These are phyloP conservation scores for Stegophylla sp. DNA, from an alignment of 2,888 invertebrate genomes.

Conservation along the genomic window DNA sequence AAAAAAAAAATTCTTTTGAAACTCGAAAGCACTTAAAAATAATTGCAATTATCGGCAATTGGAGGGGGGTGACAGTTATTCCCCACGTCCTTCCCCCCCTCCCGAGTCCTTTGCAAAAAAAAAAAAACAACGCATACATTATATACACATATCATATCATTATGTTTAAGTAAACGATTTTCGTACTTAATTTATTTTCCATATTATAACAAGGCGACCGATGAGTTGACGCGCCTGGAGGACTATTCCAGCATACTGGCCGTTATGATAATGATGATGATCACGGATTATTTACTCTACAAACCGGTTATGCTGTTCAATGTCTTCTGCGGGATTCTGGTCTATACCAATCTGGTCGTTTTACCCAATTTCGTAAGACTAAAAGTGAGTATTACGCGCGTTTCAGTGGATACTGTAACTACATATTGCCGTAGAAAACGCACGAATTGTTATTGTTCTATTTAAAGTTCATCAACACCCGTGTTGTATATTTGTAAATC, in stretches of 20 bases:
- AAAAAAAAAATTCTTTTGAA: no score
- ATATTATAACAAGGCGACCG: background rate
- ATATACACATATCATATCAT: background rate
- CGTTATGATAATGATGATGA: constrained; percentile 11
- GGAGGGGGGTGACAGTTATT: no score
- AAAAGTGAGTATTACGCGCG: constrained; percentile 43
- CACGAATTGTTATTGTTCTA: no score
- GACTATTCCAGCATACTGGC: constrained; percentile 26
- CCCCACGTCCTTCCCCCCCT: no score
- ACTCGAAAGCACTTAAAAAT: no score
- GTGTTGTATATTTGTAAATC: no score
- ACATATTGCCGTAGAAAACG: no score
- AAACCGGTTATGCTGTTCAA: constrained; percentile 53
- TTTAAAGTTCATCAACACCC: no score
- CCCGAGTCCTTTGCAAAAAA: background rate
- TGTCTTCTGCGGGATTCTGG: constrained; percentile 35
- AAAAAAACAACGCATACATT: background rate
- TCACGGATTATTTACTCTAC: constrained; percentile 39
- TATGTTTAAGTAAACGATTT: background rate
- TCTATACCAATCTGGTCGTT: constrained; percentile 27
- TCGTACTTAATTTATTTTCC: background rate
- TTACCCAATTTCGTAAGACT: constrained; percentile 13
- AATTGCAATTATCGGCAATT: no score
- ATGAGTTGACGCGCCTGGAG: constrained; percentile 9
- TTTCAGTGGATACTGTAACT: no score